Evolutionary conservation across 2,797 vertebrate genomes (phyloP).

Genomic region (Gallinago solitaria): DNA sequence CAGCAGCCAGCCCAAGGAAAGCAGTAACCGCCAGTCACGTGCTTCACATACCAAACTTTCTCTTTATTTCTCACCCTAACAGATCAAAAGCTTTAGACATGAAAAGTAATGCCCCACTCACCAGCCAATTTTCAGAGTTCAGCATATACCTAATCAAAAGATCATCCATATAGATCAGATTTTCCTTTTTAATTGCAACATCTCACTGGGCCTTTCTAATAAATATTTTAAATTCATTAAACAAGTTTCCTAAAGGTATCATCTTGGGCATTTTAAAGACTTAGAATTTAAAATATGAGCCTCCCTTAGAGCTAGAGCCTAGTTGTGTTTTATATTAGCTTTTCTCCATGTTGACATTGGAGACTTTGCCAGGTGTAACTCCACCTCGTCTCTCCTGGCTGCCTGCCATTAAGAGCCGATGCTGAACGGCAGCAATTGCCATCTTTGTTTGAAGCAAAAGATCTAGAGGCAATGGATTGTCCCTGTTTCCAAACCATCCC

Average conservation of each 20-base stretch:
- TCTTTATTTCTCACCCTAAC: neutral
- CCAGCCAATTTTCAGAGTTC: neutral
- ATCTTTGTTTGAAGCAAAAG: neutral
- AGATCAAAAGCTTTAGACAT: conserved; percentile 2
- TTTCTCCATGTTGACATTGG: neutral
- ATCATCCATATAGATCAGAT: neutral
- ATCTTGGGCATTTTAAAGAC: conserved; percentile 1
- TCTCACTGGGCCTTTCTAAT: neutral
- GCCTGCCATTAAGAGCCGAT: fast-evolving
- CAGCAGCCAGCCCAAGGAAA: neutral
- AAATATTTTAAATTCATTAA: conserved; percentile 52
- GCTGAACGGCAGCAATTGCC: fast-evolving
- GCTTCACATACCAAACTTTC: neutral
- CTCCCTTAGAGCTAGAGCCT: neutral
- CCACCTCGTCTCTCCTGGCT: neutral
- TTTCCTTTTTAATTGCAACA: conserved; percentile 8
- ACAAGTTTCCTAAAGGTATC: conserved; percentile 5
- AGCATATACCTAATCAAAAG: conserved; percentile 13
- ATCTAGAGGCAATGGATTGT: fast-evolving
- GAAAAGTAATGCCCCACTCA: neutral
- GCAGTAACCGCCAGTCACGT: neutral
- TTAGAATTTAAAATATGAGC: neutral
- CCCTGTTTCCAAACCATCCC: neutral
- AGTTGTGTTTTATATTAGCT: neutral
- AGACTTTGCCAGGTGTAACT: neutral